Conservation (phyloP, 2,888 invertebrate genomes). For the Chalcis sispes region DNA sequence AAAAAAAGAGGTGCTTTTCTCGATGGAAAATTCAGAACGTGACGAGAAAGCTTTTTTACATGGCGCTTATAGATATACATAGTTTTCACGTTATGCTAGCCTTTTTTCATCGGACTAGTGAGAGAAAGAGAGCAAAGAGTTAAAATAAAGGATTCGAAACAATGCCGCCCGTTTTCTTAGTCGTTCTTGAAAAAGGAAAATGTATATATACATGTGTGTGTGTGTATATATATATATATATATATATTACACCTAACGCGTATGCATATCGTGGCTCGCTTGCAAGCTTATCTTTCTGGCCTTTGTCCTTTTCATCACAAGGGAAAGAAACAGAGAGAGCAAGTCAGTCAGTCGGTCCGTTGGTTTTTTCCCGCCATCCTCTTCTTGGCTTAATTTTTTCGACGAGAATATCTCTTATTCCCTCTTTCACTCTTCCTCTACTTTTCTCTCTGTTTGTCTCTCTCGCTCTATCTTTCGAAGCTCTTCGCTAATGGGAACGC, state of each 20-base stretch:
- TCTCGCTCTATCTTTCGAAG: too few species aligned
- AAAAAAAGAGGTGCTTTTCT: neutral
- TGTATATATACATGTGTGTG: too few species aligned
- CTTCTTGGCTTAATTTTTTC: conserved; percentile 59
- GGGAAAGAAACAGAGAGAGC: too few species aligned
- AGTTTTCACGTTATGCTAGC: neutral
- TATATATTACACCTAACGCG: neutral
- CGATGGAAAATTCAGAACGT: conserved; percentile 24
- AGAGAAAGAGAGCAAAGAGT: neutral
- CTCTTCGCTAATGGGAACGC: conserved; percentile 1
- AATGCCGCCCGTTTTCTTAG: conserved; percentile 27
- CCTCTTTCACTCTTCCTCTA: too few species aligned
- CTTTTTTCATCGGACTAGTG: conserved; percentile 24
- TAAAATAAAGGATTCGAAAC: conserved; percentile 46
- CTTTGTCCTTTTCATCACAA: neutral
- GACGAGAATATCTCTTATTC: too few species aligned
- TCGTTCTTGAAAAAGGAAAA: conserved; percentile 17
- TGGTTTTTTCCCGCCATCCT: conserved; percentile 41
- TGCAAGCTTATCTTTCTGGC: conserved; percentile 24
- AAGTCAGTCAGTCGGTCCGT: conserved; percentile 37
- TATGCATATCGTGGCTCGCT: conserved; percentile 1
- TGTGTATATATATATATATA: too few species aligned
- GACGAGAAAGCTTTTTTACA: conserved; percentile 33
- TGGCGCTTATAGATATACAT: neutral
- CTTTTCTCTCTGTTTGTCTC: neutral